Evolutionary conservation across 1,140 invertebrate species (phyloP).

Genomic region (Listronotus bonariensis): DNA sequence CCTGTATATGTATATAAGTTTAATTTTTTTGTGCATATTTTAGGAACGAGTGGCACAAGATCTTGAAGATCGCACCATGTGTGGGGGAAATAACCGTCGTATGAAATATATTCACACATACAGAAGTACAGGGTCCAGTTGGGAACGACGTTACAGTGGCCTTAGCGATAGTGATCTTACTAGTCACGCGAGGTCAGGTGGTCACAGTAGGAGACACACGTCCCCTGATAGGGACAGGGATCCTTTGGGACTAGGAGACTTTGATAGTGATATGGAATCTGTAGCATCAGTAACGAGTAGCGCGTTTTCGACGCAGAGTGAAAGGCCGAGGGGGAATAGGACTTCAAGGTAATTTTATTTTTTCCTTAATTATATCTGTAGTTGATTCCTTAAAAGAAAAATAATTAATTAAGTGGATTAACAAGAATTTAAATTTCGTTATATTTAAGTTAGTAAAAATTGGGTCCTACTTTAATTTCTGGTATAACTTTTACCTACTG

Average conservation of each 20-base stretch:
- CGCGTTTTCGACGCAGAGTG: slow-evolving; percentile 90
- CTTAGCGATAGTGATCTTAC: slow-evolving; percentile 80
- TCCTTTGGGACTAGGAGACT: slow-evolving; percentile 70
- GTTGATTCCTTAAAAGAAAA: too few species aligned
- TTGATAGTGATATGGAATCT: slow-evolving; percentile 88
- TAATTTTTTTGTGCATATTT: not conserved
- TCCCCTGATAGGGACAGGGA: slow-evolving; percentile 60
- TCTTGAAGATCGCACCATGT: slow-evolving; percentile 63
- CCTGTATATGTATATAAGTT: too few species aligned
- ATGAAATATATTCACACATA: slow-evolving; percentile 63
- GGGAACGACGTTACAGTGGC: slow-evolving; percentile 79
- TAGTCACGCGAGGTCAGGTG: slow-evolving; percentile 59
- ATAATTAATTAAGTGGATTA: too few species aligned
- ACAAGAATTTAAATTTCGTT: too few species aligned
- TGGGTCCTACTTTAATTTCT: too few species aligned
- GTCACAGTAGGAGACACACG: slow-evolving; percentile 57
- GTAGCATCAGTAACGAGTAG: slow-evolving; percentile 85
- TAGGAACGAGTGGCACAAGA: slow-evolving; percentile 74
- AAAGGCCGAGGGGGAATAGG: slow-evolving; percentile 76
- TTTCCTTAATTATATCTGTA: not conserved
- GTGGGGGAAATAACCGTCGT: slow-evolving; percentile 56
- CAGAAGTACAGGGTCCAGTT: slow-evolving; percentile 71
- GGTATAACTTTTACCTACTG: not conserved
- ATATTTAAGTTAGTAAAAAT: too few species aligned
- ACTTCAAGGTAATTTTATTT: slow-evolving; percentile 40